Conservation (phyloP, 1,140 invertebrate genomes). For the Trachymyrmex cornetzi region DNA sequence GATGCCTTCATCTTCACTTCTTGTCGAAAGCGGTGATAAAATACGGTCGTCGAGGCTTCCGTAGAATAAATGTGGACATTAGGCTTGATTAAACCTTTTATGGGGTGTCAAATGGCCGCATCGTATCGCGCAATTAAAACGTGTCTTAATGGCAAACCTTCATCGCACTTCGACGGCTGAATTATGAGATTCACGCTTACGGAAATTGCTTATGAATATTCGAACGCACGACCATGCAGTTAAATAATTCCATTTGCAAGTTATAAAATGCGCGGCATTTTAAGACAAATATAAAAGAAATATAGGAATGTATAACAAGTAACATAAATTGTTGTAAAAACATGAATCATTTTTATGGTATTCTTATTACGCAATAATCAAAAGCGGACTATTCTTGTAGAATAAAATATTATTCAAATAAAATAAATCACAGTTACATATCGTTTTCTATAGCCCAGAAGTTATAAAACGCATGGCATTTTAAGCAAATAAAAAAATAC, state of each 20-base stretch:
- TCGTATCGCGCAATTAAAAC: conserved; percentile 75
- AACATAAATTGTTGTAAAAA: conserved; percentile 22
- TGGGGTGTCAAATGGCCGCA: conserved; percentile 75
- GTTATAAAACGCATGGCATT: not conserved
- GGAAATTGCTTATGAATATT: conserved; percentile 61
- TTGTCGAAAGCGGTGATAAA: conserved; percentile 63
- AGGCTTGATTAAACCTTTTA: conserved; percentile 81
- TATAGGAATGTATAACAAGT: not conserved
- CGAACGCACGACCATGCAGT: conserved; percentile 15
- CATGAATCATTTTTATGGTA: not conserved
- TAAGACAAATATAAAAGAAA: not conserved
- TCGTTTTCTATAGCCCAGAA: no score
- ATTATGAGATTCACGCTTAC: conserved; percentile 20
- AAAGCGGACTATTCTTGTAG: not conserved
- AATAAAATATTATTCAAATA: not conserved
- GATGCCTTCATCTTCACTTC: conserved; percentile 60
- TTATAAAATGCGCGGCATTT: not conserved
- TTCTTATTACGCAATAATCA: not conserved
- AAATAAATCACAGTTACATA: not conserved
- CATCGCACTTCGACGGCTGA: conserved; percentile 47
- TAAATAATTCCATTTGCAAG: not conserved
- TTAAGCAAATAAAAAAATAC: not conserved
- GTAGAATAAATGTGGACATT: conserved; percentile 71
- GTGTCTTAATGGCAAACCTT: conserved; percentile 44
- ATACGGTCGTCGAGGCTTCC: conserved; percentile 39